Evolutionary conservation across 2,888 invertebrate species (phyloP), one percentile per base, ranked within the genome.

Genomic region (Zaprionus lineosus): DNA sequence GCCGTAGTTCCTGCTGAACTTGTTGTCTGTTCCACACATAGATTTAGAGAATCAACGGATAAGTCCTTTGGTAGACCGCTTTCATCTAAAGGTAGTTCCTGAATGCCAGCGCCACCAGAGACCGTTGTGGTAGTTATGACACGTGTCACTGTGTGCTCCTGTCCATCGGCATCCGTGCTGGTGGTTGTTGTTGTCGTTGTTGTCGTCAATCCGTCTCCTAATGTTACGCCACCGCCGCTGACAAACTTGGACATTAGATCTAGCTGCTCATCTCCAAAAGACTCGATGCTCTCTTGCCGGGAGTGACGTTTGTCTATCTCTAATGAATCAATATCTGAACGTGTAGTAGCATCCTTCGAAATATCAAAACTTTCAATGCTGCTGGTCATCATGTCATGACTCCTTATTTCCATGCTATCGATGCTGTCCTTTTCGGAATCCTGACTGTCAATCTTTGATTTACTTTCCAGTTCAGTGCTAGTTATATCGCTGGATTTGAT

Each of bases 1-100:
- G 95, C 96, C 75, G 95, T 93, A 1, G 96, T 96, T 0, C 95
- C 95, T 0, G 95, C 95, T 73, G 95, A 95, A 5, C 95, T 94
- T 3, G 88, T 88, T 0, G 93, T 94, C 2, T 93, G 94, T 82
- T 95, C 95, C 46, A 95, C 87, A 69, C 94, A 95, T 21, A 90
- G 63, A 41, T 89, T 88, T 0, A 90, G 65, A 2, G 90, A 90
- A 47, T 90, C 90, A n/a, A 82, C 79, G 8, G 90, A 90, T 24
- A 86, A 66, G 34, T 90, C 89, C 65, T 89, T 90, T 0, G 83
- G 70, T 71, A 90, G 84, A 16, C 53, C 56, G 29, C 56, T 57
- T 26, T 68, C 65, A 9, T 84, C 82, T 11, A 64, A 18, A 0
- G 79, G 76, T 24, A 67, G 58, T 5, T 74, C 84, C 31, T 78